Evolutionary conservation across 1,140 invertebrate species (phyloP).

Genomic region (Papilio polytes): DNA sequence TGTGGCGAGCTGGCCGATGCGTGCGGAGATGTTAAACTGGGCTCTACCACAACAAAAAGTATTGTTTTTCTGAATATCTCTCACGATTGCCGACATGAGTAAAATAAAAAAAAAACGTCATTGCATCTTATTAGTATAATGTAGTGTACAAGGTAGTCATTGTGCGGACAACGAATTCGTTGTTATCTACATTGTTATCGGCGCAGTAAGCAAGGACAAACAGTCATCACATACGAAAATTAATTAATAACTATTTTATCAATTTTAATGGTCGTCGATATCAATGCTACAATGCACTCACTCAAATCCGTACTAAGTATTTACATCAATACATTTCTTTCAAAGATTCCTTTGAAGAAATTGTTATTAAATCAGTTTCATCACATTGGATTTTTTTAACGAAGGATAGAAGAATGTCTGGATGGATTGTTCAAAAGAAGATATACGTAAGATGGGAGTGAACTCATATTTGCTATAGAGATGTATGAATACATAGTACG

Average conservation of each 20-base stretch:
- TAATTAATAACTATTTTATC: conserved; percentile 25
- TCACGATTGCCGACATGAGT: neutral
- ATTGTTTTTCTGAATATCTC: too few species aligned
- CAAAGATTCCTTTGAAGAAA: neutral
- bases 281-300: neutral
- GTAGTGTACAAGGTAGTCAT: neutral
- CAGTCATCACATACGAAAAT: conserved; percentile 21
- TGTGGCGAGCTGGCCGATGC: too few species aligned
- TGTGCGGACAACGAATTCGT: neutral
- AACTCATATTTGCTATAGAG: too few species aligned
- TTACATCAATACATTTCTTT: conserved; percentile 8
- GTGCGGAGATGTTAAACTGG: too few species aligned
- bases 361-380: neutral
- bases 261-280: neutral
- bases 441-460: too few species aligned
- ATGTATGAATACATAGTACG: too few species aligned
- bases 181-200: conserved; percentile 24
- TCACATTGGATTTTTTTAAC: neutral
- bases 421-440: too few species aligned
- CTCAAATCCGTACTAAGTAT: conserved; percentile 1
- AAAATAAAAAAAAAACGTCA: neutral
- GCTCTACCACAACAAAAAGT: too few species aligned
- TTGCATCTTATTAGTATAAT: neutral
- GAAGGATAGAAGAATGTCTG: too few species aligned
- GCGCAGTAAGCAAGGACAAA: conserved; percentile 11